Conservation (phyloP, 2,888 invertebrate genomes). For the Listrodromus nycthemerus region DNA sequence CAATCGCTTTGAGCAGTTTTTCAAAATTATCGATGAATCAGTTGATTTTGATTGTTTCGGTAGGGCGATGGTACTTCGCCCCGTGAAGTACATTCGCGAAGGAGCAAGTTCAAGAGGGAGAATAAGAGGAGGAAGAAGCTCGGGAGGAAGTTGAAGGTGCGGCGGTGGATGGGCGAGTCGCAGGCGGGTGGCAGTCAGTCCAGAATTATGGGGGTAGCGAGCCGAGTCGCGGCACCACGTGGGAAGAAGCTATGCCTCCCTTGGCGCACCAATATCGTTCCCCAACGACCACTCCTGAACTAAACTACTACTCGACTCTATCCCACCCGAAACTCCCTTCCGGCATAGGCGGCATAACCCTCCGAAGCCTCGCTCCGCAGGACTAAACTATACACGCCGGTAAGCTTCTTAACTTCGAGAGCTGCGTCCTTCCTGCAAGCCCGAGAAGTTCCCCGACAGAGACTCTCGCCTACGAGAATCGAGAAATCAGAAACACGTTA, state of each 20-base stretch:
- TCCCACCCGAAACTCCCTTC: constrained; percentile 69
- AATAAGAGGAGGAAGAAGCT: constrained; percentile 35
- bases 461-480: neutral
- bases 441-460: neutral
- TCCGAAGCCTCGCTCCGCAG: constrained; percentile 49
- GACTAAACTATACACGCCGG: constrained; percentile 45
- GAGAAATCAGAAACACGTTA: neutral
- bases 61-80: neutral
- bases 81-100: constrained; percentile 14
- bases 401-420: neutral
- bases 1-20: neutral
- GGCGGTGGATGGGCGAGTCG: constrained; percentile 53
- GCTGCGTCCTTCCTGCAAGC: constrained; percentile 5
- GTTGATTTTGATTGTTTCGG: neutral
- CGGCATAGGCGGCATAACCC: constrained; percentile 46
- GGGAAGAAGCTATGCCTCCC: constrained; percentile 84
- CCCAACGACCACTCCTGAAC: constrained; percentile 83
- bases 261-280: constrained; percentile 82
- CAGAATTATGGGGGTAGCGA: constrained; percentile 81
- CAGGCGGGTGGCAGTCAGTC: constrained; percentile 68
- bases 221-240: constrained; percentile 79
- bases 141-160: constrained; percentile 59
- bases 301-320: constrained; percentile 81
- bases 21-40: neutral
- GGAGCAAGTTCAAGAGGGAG: constrained; percentile 30